Percentiles rank a stretch among this genome's conserved stretches.
Conservation (phyloP, 2,113 vertebrate genomes). For the Tenebrosternarchus preto region DNA sequence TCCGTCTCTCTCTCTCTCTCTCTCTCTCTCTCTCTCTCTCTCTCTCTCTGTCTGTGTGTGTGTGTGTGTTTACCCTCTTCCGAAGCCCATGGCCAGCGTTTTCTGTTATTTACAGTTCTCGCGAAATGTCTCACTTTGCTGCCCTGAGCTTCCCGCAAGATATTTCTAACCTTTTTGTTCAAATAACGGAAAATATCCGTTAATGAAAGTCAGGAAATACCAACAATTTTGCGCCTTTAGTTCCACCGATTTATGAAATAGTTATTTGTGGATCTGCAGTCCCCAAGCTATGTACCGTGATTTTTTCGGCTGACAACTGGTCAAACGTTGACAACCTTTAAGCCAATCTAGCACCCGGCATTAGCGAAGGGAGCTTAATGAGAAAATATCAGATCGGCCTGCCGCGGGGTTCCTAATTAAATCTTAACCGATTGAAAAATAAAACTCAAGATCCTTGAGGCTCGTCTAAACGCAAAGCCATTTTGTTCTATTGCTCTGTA, state of each 20-base stretch:
- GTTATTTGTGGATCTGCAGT: constrained; percentile 77
- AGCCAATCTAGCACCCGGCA: constrained; percentile 81
- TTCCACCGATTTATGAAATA: constrained; percentile 80
- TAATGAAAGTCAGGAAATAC: constrained; percentile 76
- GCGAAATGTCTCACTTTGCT: constrained; percentile 75
- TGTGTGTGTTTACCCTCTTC: background rate
- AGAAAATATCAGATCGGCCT: constrained; percentile 84
- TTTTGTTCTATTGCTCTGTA: constrained; percentile 78
- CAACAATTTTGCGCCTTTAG: constrained; percentile 79
- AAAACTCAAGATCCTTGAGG: constrained; percentile 80
- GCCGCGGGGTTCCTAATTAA: constrained; percentile 92
- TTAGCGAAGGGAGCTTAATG: constrained; percentile 88
- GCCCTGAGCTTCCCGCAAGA: constrained; percentile 63
- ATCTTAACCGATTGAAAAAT: constrained; percentile 92
- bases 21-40: constrained; percentile 46
- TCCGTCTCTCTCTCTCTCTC: constrained; percentile 40
- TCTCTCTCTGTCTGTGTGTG: constrained; percentile 30
- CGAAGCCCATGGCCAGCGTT: constrained; percentile 37
- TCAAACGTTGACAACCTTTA: constrained; percentile 40
- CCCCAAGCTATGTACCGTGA: constrained; percentile 73
- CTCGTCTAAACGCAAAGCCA: constrained; percentile 81
- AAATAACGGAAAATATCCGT: constrained; percentile 61
- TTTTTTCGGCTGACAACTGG: constrained; percentile 71
- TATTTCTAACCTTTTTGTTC: constrained; percentile 59
- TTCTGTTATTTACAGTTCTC: constrained; percentile 69